Evolutionary conservation across 2,113 vertebrate genomes (phyloP).

Genomic region (Clarias batrachus): DNA sequence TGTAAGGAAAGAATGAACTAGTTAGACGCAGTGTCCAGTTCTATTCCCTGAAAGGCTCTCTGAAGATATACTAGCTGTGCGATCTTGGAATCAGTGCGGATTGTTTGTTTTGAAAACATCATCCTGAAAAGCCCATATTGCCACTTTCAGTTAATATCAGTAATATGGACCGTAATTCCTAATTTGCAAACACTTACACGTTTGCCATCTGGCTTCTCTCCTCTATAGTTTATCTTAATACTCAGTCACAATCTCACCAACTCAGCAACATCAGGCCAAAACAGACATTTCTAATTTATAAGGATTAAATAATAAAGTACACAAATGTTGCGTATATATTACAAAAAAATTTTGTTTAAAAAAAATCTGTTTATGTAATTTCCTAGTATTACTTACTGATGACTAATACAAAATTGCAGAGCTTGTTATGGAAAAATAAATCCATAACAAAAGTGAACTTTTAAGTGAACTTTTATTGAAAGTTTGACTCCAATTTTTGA

Average conservation of each 20-base stretch:
- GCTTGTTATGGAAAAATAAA: not conserved
- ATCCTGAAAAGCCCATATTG: not conserved
- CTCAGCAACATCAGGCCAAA: not conserved
- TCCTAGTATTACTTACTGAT: not conserved
- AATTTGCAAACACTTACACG: not conserved
- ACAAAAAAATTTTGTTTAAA: not conserved
- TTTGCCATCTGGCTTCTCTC: not conserved
- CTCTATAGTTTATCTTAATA: not conserved
- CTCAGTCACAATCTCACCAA: not conserved
- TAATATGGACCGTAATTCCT: not conserved
- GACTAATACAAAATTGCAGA: not conserved
- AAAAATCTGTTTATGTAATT: not conserved
- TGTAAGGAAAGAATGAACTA: constrained; percentile 36
- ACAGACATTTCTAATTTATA: not conserved
- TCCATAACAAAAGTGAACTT: too few species aligned
- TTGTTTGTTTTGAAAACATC: constrained; percentile 7
- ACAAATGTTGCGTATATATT: constrained; percentile 1
- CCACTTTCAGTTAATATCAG: not conserved
- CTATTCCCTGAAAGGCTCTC: constrained; percentile 47
- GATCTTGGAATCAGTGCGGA: constrained; percentile 39
- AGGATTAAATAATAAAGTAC: not conserved
- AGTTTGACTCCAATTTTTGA: not conserved
- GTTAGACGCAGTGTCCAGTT: constrained; percentile 47
- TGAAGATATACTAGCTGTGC: constrained; percentile 44
- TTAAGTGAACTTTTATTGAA: not conserved